These are phyloP conservation scores for Podarcis siculus DNA, from an alignment of 2,797 vertebrate species.

Conservation along the genomic window DNA sequence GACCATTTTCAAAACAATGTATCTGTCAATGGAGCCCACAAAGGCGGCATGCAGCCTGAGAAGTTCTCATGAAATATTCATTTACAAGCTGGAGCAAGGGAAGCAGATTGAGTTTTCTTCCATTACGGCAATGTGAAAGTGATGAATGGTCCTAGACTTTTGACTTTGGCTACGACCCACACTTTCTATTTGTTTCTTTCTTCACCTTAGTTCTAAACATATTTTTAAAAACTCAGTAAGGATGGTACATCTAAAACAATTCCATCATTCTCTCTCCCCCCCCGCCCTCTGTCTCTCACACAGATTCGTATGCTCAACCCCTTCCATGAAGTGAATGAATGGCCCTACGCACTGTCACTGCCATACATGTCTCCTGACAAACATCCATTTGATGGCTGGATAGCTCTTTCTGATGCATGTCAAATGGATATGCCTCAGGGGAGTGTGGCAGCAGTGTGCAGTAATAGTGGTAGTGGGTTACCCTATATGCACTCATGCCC, in stretches of 20 bases:
- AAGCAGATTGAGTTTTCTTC: constrained; percentile 22
- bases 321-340: too few species aligned
- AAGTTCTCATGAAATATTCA: constrained; percentile 33
- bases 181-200: neutral
- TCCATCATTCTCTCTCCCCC: too few species aligned
- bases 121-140: neutral
- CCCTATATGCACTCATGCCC: too few species aligned
- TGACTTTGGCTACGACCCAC: neutral
- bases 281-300: too few species aligned
- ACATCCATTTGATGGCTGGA: too few species aligned
- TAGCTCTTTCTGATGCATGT: too few species aligned
- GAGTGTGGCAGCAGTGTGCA: too few species aligned
- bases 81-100: constrained; percentile 26
- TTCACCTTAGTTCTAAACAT: neutral
- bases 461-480: too few species aligned
- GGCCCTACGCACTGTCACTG: too few species aligned
- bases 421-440: too few species aligned
- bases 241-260: neutral
- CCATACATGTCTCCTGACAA: too few species aligned
- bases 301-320: too few species aligned
- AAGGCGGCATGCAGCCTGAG: neutral
- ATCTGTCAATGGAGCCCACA: constrained; percentile 19
- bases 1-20: constrained; percentile 11
- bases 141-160: neutral
- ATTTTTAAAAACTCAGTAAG: neutral